Conservation (phyloP, 2,797 vertebrate species). For the Scarus forsteni region DNA sequence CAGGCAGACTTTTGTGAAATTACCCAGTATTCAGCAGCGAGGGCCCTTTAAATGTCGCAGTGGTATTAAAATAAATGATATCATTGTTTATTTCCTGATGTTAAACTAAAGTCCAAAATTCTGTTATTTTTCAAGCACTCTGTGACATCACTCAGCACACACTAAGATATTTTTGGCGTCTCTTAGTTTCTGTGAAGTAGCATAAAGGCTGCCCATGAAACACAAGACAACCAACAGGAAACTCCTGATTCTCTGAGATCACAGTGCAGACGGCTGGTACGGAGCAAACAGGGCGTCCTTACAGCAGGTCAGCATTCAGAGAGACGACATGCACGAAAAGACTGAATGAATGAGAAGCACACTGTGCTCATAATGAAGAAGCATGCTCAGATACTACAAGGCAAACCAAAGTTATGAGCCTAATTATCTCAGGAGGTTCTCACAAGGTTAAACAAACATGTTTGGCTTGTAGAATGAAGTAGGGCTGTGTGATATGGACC, state of each 20-base stretch:
- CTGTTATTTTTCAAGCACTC: no score
- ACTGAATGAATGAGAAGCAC: slow-evolving; percentile 3
- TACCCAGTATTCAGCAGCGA: no score
- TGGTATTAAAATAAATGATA: no score
- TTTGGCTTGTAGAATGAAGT: background rate
- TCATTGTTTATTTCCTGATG: no score
- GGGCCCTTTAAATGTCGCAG: no score
- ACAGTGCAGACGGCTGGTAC: slow-evolving; percentile 1
- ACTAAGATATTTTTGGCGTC: no score
- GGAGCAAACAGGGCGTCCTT: background rate
- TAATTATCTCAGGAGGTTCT: background rate
- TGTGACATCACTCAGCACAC: no score
- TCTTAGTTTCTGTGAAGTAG: background rate
- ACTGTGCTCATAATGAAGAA: background rate
- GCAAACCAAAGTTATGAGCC: background rate
- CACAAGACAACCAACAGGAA: background rate
- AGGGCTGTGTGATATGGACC: no score
- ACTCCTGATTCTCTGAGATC: background rate
- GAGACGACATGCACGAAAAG: background rate
- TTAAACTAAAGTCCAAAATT: no score
- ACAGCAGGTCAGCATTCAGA: slow-evolving; percentile 22
- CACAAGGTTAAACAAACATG: background rate
- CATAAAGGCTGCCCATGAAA: background rate
- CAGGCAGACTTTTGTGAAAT: no score
- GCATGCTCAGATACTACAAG: background rate